Evolutionary conservation across 1,140 invertebrate genomes (phyloP), one percentile per base, ranked within the genome.

Genomic region (Drosophila santomea): DNA sequence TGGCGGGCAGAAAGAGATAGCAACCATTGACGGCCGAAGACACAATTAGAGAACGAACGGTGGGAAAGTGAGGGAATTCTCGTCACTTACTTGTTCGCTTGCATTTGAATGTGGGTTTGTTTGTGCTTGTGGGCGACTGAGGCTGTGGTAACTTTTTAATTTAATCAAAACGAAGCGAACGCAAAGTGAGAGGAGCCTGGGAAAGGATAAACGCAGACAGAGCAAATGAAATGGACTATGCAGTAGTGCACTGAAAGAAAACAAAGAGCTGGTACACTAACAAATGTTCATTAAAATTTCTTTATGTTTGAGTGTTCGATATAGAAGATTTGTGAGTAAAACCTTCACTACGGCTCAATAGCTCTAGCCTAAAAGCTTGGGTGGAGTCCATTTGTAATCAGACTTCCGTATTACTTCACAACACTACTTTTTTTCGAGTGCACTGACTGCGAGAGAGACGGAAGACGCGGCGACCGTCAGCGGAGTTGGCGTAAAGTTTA

Each of bases 131-230:
- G 58, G 25, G 23, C 41, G 47, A 54, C 35, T 60, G 72, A 20
- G 50, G 25, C 44, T 50, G 73, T 44, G 73, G 74, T 59, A 77
- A 77, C 74, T 77, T 77, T 77, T 77, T 77, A 77, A 77, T 77
- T 77, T 77, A 77, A 77, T 77, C 74, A 77, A 77, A 77, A 69
- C 74, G 74, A 69, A 71, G 64, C 36, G 66, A 71, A 28, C 43
- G 57, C 74, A 43, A 71, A 56, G 17, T 36, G 44, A 47, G 8
- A 36, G 36, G 67, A 68, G 25, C n/a, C 55, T 17, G 10, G 6
- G 43, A 43, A 36, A 25, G 64, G 74, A 76, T 58, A 69, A 76
- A 71, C 45, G 64, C 39, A 58, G 54, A 48, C 47, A 47, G 35
- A 35, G 12, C 14, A 28, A 66, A 25, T 10, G 35, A 20, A 36